Conservation (phyloP, 2,113 vertebrate species). For the Carlito syrichta region DNA sequence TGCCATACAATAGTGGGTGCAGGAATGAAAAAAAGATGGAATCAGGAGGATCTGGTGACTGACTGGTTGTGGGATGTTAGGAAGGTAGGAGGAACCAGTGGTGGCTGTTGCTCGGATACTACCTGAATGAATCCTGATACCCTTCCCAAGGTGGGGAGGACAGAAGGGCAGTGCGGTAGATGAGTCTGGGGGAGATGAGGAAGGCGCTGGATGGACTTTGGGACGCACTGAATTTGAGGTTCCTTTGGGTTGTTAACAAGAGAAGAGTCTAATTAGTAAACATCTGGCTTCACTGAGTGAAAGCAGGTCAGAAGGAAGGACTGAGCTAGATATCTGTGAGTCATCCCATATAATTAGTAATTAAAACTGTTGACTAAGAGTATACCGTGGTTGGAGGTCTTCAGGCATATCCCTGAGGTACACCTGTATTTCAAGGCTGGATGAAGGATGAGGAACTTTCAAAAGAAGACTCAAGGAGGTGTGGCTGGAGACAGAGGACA, state of each 20-base stretch:
- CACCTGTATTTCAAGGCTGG: background rate
- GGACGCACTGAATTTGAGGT: background rate
- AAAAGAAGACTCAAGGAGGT: background rate
- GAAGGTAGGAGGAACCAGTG: background rate
- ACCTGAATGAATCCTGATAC: background rate
- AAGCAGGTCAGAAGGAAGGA: background rate
- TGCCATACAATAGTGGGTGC: background rate
- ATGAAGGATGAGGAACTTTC: background rate
- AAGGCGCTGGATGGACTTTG: background rate
- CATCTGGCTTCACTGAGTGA: background rate
- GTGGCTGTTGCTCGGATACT: background rate
- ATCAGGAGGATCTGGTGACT: background rate
- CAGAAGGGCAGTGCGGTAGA: background rate
- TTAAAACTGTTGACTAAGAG: background rate
- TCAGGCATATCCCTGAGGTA: background rate
- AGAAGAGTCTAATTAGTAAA: conserved; percentile 24
- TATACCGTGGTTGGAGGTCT: background rate
- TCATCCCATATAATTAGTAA: background rate
- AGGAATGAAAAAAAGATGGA: background rate
- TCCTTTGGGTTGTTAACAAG: background rate
- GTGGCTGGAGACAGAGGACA: background rate
- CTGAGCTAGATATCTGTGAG: background rate
- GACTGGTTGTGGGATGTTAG: background rate
- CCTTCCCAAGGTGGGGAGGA: background rate
- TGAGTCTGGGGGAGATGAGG: background rate